A percentile compares a stretch with the other conserved stretches of the same genome.
phyloP scores from a whole-genome alignment of 2,888 invertebrate genomes.

The Pheosia tremula region DNA sequence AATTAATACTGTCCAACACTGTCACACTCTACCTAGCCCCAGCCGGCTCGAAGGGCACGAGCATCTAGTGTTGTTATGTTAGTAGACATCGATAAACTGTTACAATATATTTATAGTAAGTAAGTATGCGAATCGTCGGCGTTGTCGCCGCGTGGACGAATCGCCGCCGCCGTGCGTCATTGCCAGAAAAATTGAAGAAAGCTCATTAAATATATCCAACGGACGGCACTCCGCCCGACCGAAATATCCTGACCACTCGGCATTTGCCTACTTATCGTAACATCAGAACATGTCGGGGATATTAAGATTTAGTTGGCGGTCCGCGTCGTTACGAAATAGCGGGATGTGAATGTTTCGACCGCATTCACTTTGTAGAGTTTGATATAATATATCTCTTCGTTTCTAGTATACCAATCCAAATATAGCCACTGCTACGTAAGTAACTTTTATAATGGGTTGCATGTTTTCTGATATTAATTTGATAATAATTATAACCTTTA shows the following conservation, averaged over 20 bases:
- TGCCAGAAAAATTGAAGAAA: slow-evolving; percentile 60
- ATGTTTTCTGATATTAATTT: background rate
- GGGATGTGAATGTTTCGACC: slow-evolving; percentile 22
- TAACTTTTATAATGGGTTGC: background rate
- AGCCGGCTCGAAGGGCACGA: slow-evolving; percentile 72
- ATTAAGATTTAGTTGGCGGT: slow-evolving; percentile 56
- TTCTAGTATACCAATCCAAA: no score
- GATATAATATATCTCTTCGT: background rate
- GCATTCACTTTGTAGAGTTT: slow-evolving; percentile 12
- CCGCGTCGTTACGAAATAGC: slow-evolving; percentile 51
- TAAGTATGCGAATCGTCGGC: slow-evolving; percentile 57
- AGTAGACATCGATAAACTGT: slow-evolving; percentile 81
- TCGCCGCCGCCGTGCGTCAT: slow-evolving; percentile 79
- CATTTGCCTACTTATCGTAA: slow-evolving; percentile 45
- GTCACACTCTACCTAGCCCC: slow-evolving; percentile 80
- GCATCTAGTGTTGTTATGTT: slow-evolving; percentile 77
- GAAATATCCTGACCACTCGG: slow-evolving; percentile 65
- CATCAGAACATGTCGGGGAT: slow-evolving; percentile 47
- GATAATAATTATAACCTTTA: no score
- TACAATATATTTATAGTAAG: slow-evolving; percentile 44
- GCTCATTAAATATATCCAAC: slow-evolving; percentile 60
- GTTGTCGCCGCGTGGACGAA: slow-evolving; percentile 57
- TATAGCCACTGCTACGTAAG: background rate
- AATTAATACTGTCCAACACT: slow-evolving; percentile 47
- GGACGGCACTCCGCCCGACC: slow-evolving; percentile 62